phyloP scores from a whole-genome alignment of 2,888 invertebrate species.

The Apoda limacodes region DNA sequence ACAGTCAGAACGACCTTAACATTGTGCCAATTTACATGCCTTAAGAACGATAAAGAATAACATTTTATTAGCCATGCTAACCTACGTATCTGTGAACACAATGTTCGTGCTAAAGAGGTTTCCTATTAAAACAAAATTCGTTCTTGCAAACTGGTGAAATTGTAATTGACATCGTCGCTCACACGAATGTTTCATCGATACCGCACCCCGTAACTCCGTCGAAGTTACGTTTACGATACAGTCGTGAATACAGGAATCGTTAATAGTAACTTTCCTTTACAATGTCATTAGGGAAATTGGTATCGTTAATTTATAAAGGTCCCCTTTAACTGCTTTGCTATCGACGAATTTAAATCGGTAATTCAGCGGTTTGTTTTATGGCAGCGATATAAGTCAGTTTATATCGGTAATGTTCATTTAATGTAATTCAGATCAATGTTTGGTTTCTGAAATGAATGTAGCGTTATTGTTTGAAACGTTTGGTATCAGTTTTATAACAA shows the following conservation, averaged over 20 bases:
- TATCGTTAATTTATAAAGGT: constrained; percentile 61
- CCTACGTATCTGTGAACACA: constrained; percentile 1
- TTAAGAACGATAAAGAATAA: too few species aligned
- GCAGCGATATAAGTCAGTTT: constrained; percentile 50
- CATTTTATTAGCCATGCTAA: constrained; percentile 1
- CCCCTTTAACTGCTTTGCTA: constrained; percentile 53
- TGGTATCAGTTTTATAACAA: too few species aligned
- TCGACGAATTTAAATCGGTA: constrained; percentile 62
- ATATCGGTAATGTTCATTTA: constrained; percentile 40
- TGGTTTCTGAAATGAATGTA: too few species aligned
- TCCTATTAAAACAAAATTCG: neutral
- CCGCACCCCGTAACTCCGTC: constrained; percentile 12
- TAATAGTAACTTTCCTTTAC: constrained; percentile 62
- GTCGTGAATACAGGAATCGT: constrained; percentile 39
- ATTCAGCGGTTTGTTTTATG: constrained; percentile 63
- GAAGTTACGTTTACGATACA: constrained; percentile 26
- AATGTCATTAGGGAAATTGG: constrained; percentile 67
- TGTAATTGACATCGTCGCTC: neutral
- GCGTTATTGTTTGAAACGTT: too few species aligned
- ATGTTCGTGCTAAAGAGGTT: constrained; percentile 1
- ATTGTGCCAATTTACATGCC: too few species aligned
- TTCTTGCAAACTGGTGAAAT: constrained; percentile 1
- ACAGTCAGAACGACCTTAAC: too few species aligned
- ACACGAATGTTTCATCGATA: constrained; percentile 18
- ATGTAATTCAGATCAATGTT: too few species aligned